These are phyloP conservation scores for Plecotus auritus DNA, from an alignment of 2,113 vertebrate species.

Conservation along the genomic window DNA sequence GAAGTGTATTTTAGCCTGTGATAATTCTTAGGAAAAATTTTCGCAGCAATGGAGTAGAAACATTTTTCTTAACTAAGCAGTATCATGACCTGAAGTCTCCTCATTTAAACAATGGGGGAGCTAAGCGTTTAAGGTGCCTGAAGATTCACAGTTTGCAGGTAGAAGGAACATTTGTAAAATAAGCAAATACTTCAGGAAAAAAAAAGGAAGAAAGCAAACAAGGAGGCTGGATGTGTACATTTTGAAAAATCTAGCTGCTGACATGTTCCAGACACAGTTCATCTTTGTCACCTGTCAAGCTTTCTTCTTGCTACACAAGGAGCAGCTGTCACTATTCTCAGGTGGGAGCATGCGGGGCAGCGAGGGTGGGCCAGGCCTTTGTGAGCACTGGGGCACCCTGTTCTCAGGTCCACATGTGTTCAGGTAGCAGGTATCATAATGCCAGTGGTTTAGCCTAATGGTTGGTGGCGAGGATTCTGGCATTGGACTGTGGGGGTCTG, in stretches of 20 bases:
- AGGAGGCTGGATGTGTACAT: background rate
- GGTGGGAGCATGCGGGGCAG: background rate
- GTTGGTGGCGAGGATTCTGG: background rate
- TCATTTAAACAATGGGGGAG: background rate
- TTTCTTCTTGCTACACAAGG: background rate
- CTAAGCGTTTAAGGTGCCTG: background rate
- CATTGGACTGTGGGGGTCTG: accelerated
- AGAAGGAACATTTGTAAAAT: background rate
- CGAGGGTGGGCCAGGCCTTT: background rate
- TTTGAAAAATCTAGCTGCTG: background rate
- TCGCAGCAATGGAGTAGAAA: background rate
- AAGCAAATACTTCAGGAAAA: background rate
- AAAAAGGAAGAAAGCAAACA: accelerated
- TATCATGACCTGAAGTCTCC: background rate
- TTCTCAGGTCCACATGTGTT: accelerated
- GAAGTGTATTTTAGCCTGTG: background rate
- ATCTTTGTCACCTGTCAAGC: background rate
- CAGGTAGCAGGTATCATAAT: background rate
- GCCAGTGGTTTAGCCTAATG: background rate
- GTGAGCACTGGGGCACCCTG: background rate
- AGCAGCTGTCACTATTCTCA: background rate
- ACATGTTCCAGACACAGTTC: background rate
- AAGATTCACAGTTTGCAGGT: background rate
- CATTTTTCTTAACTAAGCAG: background rate
- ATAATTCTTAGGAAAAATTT: background rate